Evolutionary conservation across 2,797 vertebrate species (phyloP).

Genomic region (Hippoglossus hippoglossus): DNA sequence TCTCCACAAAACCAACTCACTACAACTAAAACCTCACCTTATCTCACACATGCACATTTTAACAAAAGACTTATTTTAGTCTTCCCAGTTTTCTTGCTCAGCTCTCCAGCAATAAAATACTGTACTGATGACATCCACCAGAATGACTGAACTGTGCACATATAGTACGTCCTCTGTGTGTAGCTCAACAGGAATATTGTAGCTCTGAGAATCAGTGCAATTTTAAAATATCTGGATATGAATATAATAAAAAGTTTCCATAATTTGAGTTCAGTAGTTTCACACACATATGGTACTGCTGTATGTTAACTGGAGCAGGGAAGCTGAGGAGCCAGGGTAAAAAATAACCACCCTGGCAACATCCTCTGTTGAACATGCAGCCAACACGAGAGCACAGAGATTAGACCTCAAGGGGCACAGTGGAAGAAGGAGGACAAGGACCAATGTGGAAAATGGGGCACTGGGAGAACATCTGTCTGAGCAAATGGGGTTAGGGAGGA

Average conservation of each 20-base stretch:
- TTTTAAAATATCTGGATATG: background rate
- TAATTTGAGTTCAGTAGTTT: background rate
- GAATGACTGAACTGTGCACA: too few relatives aligned
- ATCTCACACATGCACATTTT: background rate
- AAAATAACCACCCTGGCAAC: conserved; percentile 62
- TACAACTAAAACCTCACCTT: too few relatives aligned
- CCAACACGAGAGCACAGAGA: conserved; percentile 59
- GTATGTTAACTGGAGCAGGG: background rate
- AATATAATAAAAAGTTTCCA: background rate
- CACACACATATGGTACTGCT: background rate
- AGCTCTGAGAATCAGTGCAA: too few relatives aligned
- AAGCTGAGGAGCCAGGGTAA: conserved; percentile 51
- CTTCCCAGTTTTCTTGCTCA: too few relatives aligned
- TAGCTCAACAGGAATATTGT: too few relatives aligned
- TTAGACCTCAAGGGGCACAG: conserved; percentile 38
- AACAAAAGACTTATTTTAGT: background rate
- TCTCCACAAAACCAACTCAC: too few relatives aligned
- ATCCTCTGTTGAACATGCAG: conserved; percentile 51
- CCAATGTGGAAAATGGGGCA: conserved; percentile 58
- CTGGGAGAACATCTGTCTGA: conserved; percentile 57
- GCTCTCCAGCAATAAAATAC: background rate
- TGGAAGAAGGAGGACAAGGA: conserved; percentile 49
- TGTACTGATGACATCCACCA: background rate
- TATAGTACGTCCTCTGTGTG: too few relatives aligned
- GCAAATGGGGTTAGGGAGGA: conserved; percentile 25